Conservation (phyloP, 2,888 invertebrate genomes). For the Drosophila austrosaltans region DNA sequence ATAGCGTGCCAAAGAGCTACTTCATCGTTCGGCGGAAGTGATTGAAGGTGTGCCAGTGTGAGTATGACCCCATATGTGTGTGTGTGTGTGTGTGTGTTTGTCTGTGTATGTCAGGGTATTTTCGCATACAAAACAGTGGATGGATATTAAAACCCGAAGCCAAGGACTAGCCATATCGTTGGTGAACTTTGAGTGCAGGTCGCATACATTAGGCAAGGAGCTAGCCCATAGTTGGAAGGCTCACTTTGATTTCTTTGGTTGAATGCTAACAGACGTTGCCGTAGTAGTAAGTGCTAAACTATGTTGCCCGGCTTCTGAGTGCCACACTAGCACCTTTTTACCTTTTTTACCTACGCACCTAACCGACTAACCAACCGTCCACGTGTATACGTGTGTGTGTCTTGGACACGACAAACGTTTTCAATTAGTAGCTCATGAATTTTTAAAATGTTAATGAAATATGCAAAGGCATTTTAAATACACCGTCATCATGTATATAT, state of each 20-base stretch:
- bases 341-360: constrained; percentile 57
- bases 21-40: constrained; percentile 83
- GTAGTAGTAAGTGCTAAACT: constrained; percentile 80
- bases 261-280: constrained; percentile 43
- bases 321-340: constrained; percentile 70
- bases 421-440: constrained; percentile 82
- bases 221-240: background rate
- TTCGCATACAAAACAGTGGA: constrained; percentile 62
- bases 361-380: constrained; percentile 11
- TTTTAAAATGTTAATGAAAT: constrained; percentile 78
- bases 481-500: constrained; percentile 4
- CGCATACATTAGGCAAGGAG: constrained; percentile 47
- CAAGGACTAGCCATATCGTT: constrained; percentile 48
- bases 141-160: constrained; percentile 20
- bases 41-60: constrained; percentile 79
- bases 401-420: constrained; percentile 80
- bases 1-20: constrained; percentile 83
- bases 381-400: constrained; percentile 35
- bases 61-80: constrained; percentile 24
- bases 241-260: constrained; percentile 65
- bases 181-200: constrained; percentile 78
- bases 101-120: constrained; percentile 56
- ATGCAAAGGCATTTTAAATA: constrained; percentile 75
- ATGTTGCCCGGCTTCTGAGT: constrained; percentile 80
- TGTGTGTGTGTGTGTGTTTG: constrained; percentile 29